Evolutionary conservation across 2,113 vertebrate genomes (phyloP).

Genomic region (Anolis carolinensis): DNA sequence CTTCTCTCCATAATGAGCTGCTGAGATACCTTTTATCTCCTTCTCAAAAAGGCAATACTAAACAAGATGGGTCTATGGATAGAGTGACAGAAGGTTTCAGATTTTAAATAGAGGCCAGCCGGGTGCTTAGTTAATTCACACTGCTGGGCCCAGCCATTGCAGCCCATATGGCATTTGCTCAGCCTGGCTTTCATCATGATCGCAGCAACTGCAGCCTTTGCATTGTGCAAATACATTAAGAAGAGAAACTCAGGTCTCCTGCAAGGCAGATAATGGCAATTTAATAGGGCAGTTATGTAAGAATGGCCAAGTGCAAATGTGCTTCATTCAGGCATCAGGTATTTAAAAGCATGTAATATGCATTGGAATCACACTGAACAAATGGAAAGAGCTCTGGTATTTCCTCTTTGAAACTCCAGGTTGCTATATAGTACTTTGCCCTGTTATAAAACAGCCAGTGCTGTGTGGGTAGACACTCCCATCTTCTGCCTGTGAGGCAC

Average conservation of each 20-base stretch:
- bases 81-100: slow-evolving; percentile 26
- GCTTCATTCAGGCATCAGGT: slow-evolving; percentile 40
- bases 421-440: neutral
- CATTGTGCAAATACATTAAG: slow-evolving; percentile 38
- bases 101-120: slow-evolving; percentile 32
- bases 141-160: slow-evolving; percentile 28
- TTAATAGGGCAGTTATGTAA: slow-evolving; percentile 49
- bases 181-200: slow-evolving; percentile 46
- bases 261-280: slow-evolving; percentile 61
- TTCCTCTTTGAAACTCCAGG: neutral
- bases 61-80: slow-evolving; percentile 28
- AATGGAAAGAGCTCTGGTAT: slow-evolving; percentile 2
- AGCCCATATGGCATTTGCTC: slow-evolving; percentile 53
- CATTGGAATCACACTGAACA: slow-evolving; percentile 22
- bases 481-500: neutral
- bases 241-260: slow-evolving; percentile 44
- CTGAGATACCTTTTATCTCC: slow-evolving; percentile 29
- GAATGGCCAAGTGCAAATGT: slow-evolving; percentile 45
- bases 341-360: slow-evolving; percentile 11
- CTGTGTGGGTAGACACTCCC: neutral
- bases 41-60: slow-evolving; percentile 24
- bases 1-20: neutral
- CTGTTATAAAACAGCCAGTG: neutral
- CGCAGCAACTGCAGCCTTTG: slow-evolving; percentile 18
- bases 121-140: slow-evolving; percentile 38